These are phyloP conservation scores for Malurus alboscapulatus DNA, from an alignment of 2,113 vertebrate genomes.

Conservation along the genomic window DNA sequence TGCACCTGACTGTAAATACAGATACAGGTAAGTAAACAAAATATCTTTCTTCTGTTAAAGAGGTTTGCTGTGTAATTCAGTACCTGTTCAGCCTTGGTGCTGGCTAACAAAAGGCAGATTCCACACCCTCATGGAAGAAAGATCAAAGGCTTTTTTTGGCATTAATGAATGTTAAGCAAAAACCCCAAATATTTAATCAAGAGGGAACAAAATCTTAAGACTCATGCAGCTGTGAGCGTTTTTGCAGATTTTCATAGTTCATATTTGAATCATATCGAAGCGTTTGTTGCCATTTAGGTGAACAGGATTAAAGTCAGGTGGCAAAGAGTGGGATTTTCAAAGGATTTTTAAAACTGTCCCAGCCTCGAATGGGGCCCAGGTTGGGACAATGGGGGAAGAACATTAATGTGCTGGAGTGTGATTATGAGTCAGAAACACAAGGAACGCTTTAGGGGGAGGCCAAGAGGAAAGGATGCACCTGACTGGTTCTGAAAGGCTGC, in stretches of 20 bases:
- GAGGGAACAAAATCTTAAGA: constrained; percentile 11
- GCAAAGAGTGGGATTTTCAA: not conserved
- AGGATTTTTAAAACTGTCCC: not conserved
- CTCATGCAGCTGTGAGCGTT: constrained; percentile 8
- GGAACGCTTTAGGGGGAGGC: not conserved
- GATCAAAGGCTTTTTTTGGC: constrained; percentile 49
- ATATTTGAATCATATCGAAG: not conserved
- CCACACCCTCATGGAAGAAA: constrained; percentile 23
- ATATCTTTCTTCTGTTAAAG: constrained; percentile 3
- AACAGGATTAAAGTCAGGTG: not conserved
- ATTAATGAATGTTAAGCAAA: constrained; percentile 35
- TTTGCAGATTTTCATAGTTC: not conserved
- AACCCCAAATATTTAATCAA: constrained; percentile 52
- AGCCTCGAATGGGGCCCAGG: not conserved
- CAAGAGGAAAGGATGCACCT: not conserved
- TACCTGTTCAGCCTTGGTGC: constrained; percentile 31
- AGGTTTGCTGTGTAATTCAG: constrained; percentile 34
- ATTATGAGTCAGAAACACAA: constrained; percentile 21
- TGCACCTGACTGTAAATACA: constrained; percentile 1
- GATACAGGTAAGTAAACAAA: not conserved
- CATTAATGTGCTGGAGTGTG: not conserved
- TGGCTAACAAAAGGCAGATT: constrained; percentile 41
- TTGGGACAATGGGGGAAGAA: not conserved
- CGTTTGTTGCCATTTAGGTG: not conserved
- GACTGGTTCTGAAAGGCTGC: not conserved